phyloP scores from a whole-genome alignment of 2,797 vertebrate genomes.

The Rhincodon typus region DNA sequence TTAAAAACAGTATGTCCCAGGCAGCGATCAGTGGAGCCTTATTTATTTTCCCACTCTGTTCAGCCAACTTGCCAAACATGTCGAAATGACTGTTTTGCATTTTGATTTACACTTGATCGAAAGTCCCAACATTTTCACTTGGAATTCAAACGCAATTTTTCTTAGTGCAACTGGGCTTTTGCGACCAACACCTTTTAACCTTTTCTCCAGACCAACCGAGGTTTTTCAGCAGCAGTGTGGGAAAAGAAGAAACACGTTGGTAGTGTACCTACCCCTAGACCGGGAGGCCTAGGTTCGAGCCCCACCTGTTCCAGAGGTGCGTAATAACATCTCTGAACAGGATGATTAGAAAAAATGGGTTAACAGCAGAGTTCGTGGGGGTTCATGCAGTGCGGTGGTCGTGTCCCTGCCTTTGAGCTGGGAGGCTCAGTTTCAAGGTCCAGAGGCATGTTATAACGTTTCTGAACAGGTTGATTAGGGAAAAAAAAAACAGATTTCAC shows the following conservation, averaged over 20 bases:
- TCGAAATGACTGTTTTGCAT: not conserved
- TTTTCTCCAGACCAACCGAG: not conserved
- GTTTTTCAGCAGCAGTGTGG: not conserved
- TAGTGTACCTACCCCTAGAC: no score
- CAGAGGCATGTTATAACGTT: no score
- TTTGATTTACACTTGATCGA: not conserved
- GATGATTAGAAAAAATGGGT: no score
- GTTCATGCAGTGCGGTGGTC: no score
- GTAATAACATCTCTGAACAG: no score
- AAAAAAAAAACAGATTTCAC: not conserved
- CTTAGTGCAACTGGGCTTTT: not conserved
- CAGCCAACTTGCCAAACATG: not conserved
- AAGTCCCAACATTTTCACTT: not conserved
- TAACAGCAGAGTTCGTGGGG: no score
- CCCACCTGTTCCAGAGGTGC: no score
- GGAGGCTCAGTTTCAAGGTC: no score
- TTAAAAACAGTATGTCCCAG: not conserved
- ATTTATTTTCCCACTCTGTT: not conserved
- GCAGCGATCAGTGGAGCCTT: not conserved
- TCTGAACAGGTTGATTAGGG: no score
- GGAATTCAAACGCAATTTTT: not conserved
- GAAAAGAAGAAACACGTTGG: no score
- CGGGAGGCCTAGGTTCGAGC: no score
- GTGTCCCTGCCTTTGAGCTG: no score
- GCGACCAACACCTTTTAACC: not conserved